Evolutionary conservation across 2,888 invertebrate species (phyloP).

Genomic region (Aphidius colemani): DNA sequence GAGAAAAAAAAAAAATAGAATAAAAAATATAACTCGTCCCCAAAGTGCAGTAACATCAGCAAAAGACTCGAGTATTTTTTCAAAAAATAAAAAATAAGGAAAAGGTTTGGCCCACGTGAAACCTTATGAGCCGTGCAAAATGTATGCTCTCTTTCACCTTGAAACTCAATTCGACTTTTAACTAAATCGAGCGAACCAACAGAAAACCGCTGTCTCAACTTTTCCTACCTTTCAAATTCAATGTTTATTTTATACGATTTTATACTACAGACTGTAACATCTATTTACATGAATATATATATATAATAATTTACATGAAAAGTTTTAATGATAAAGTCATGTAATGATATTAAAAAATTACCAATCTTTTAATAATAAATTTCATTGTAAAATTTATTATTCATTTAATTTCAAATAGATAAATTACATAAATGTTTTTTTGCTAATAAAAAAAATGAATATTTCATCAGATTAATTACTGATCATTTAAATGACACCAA

Average conservation of each 20-base stretch:
- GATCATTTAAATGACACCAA: neutral
- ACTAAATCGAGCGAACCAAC: slow-evolving; percentile 46
- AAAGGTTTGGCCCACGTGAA: slow-evolving; percentile 36
- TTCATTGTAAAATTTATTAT: too few relatives aligned
- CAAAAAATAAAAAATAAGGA: neutral
- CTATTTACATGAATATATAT: too few relatives aligned
- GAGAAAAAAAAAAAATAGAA: slow-evolving; percentile 11
- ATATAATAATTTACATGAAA: too few relatives aligned
- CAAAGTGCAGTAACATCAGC: slow-evolving; percentile 56
- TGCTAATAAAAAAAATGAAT: neutral
- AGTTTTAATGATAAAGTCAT: too few relatives aligned
- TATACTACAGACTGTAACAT: too few relatives aligned
- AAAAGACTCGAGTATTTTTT: slow-evolving; percentile 39
- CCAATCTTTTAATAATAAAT: too few relatives aligned
- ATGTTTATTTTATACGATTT: too few relatives aligned
- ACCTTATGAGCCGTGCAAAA: slow-evolving; percentile 56
- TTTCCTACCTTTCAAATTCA: slow-evolving; percentile 21
- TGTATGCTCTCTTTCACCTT: slow-evolving; percentile 44
- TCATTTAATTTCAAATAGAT: too few relatives aligned
- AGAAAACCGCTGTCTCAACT: slow-evolving; percentile 43
- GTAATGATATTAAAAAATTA: too few relatives aligned
- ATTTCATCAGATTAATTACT: slow-evolving; percentile 8
- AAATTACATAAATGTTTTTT: too few relatives aligned
- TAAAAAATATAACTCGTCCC: slow-evolving; percentile 54
- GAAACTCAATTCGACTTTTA: slow-evolving; percentile 21